These are phyloP conservation scores for Latrodectus geometricus DNA, from an alignment of 1,140 invertebrate species.

Conservation along the genomic window DNA sequence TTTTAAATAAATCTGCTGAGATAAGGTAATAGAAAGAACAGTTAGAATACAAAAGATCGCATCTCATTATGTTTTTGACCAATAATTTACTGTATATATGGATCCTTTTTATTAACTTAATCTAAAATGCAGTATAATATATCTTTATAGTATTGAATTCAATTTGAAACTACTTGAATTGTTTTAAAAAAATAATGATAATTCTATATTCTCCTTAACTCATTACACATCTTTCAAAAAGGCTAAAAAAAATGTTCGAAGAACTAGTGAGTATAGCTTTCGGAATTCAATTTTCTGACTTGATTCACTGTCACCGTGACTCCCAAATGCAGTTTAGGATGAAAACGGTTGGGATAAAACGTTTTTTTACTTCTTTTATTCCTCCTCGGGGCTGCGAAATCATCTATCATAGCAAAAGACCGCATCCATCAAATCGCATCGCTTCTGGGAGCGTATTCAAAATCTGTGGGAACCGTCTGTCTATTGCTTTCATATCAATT, in stretches of 20 bases:
- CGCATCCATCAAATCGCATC: constrained; percentile 34
- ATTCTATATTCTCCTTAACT: too few relatives aligned
- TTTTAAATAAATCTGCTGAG: too few relatives aligned
- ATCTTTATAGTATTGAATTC: neutral
- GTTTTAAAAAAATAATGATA: too few relatives aligned
- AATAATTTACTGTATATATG: neutral
- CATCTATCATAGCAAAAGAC: constrained; percentile 46
- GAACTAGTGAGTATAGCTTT: neutral
- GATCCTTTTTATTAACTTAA: neutral
- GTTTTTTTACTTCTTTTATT: constrained; percentile 16
- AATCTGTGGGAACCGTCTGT: neutral
- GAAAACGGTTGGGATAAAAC: neutral
- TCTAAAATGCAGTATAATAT: neutral
- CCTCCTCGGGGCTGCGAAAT: constrained; percentile 22
- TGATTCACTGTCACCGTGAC: neutral
- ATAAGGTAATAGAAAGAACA: too few relatives aligned
- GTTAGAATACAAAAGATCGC: too few relatives aligned
- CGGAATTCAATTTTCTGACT: constrained; percentile 1
- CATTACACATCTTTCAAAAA: neutral
- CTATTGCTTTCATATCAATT: constrained; percentile 2
- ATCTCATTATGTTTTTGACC: too few relatives aligned
- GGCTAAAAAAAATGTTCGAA: neutral
- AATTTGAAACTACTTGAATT: neutral
- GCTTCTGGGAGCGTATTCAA: neutral
- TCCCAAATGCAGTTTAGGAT: constrained; percentile 9